Percentiles rank a stretch among this genome's conserved stretches.
Evolutionary conservation across 2,113 vertebrate species (phyloP).

Genomic region (Nothoprocta perdicaria): DNA sequence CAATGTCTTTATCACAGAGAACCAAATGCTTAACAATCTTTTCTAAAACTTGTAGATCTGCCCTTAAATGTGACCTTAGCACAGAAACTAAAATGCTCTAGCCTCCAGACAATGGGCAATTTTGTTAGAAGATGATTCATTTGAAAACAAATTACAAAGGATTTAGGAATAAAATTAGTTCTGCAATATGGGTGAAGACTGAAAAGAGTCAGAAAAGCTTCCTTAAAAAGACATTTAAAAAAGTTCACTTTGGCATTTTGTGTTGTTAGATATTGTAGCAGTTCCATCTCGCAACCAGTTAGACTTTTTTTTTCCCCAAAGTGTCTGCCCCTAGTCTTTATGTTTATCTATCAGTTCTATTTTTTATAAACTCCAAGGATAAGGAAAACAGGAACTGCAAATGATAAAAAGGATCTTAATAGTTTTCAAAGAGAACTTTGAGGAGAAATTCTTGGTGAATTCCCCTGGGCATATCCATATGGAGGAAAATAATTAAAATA

Average conservation of each 20-base stretch:
- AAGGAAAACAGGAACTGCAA: neutral
- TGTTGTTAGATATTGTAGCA: neutral
- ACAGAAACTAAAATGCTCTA: neutral
- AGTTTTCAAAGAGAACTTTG: neutral
- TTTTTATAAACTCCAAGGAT: neutral
- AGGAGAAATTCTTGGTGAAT: neutral
- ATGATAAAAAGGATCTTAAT: neutral
- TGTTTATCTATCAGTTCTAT: neutral
- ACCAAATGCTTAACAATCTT: neutral
- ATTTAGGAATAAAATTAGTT: neutral
- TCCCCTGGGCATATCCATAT: neutral
- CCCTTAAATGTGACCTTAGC: neutral
- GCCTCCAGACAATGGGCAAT: neutral
- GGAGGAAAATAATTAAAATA: neutral
- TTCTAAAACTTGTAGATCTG: neutral
- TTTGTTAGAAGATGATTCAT: neutral
- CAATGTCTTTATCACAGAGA: neutral
- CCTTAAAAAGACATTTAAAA: neutral
- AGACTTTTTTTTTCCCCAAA: neutral
- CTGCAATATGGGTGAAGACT: neutral
- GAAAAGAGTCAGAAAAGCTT: neutral
- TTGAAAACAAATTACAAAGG: neutral
- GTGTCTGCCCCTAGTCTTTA: neutral
- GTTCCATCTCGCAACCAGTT: neutral
- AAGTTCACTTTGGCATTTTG: neutral